These are phyloP conservation scores for Hypomecis punctinalis DNA, from an alignment of 2,888 invertebrate species.

Conservation along the genomic window DNA sequence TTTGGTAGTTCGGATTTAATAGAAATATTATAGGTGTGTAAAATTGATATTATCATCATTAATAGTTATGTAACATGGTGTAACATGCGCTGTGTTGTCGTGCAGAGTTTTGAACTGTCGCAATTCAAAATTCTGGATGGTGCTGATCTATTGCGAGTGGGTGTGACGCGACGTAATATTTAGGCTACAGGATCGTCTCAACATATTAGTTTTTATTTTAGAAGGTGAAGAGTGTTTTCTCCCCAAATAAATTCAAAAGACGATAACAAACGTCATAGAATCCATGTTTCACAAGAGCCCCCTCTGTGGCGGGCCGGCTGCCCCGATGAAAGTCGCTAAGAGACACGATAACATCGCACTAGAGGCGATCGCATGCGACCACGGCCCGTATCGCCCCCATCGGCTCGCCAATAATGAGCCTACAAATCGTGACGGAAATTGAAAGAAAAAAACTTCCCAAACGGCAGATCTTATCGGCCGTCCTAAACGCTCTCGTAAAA, in stretches of 20 bases:
- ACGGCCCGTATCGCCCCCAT: slow-evolving; percentile 84
- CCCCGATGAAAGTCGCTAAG: slow-evolving; percentile 82
- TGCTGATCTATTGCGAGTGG: no score
- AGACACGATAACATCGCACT: slow-evolving; percentile 78
- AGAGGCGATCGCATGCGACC: slow-evolving; percentile 75
- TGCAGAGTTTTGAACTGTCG: no score
- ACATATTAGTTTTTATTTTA: not conserved
- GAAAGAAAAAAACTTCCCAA: slow-evolving; percentile 84
- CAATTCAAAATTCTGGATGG: no score
- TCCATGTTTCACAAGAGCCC: slow-evolving; percentile 69
- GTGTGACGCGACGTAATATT: no score
- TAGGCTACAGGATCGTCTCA: no score
- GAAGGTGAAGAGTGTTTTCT: slow-evolving; percentile 39
- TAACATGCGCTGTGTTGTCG: no score
- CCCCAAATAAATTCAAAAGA: slow-evolving; percentile 72
- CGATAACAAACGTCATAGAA: slow-evolving; percentile 67
- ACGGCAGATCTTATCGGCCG: slow-evolving; percentile 79
- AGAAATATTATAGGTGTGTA: no score
- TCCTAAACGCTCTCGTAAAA: slow-evolving; percentile 85
- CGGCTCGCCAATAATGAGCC: slow-evolving; percentile 80
- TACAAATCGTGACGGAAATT: slow-evolving; percentile 85
- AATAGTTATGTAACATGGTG: no score
- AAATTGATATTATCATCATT: no score
- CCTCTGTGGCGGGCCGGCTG: slow-evolving; percentile 65
- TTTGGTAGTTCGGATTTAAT: no score